Evolutionary conservation across 2,888 invertebrate species (phyloP), one percentile per base, ranked within the genome.

Genomic region (Mesorhabditis sp.): DNA sequence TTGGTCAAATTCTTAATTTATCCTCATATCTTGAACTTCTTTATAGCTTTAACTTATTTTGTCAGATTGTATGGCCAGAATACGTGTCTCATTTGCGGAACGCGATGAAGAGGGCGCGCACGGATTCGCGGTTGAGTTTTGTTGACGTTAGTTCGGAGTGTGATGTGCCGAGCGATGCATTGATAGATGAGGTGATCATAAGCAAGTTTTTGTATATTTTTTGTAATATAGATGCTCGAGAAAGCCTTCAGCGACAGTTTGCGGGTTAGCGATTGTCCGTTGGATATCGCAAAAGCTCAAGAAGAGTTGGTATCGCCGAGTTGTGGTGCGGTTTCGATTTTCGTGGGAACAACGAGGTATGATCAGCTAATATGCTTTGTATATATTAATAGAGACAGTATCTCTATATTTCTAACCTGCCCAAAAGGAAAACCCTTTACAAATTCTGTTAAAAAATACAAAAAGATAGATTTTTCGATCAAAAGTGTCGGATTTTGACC

Each of bases 321-420:
- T 0, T 82, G 82, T 62, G 84, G 84, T 4, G 84, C 80, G 3
- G 82, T 75, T 42, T 82, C 84, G 3, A 70, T 80, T 15, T 84
- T 84, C 70, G 72, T 80, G 62, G 83, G 84, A 63, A 75, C 74
- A 42, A 79, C 79, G 10, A 70, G 79, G 58, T 50, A 28, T 28
- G 28, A 28, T 28, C 28, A 28, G 28, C 28, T 28, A 28, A 28
- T 28, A 28, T 28, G 28, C 28, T 28, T 28, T 28, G 28, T 28
- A 28, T 28, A 28, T 28, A 28, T 28, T 28, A 28, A 28, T 28
- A 28, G 28, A 28, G 28, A 28, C 28, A 28, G 2, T 28, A 28
- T 28, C 28, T 28, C 2, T 28, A 28, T 28, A 2, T 28, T 28
- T 28, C 28, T 28, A 1, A 28, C 28, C 28, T 28, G 28, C 1